Evolutionary conservation across 2,113 vertebrate genomes (phyloP).

Genomic region (Addax nasomaculatus): DNA sequence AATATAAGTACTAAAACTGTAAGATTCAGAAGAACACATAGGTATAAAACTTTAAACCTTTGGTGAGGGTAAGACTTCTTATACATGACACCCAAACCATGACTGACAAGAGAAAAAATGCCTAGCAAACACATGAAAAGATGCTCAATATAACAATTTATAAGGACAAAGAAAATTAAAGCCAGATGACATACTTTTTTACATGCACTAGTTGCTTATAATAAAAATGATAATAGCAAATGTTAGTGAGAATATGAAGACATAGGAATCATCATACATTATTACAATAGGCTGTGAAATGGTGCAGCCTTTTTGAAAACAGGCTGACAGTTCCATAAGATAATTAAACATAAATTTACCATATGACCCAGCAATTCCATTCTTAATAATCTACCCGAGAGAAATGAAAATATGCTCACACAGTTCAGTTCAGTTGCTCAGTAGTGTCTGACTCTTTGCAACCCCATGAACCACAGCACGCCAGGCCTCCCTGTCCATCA

Average conservation of each 20-base stretch:
- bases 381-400: neutral
- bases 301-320: too few species aligned
- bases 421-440: neutral
- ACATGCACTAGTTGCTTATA: neutral
- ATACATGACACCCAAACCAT: neutral
- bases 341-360: neutral
- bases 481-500: too few species aligned
- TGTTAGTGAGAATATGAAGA: neutral
- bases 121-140: neutral
- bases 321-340: neutral
- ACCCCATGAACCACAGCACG: accelerated
- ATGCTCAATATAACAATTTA: neutral
- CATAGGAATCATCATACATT: neutral
- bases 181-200: neutral
- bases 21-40: neutral
- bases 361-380: neutral
- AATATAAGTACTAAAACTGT: neutral
- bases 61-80: neutral
- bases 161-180: neutral
- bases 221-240: neutral
- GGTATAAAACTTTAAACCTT: neutral
- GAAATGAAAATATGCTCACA: neutral
- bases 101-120: neutral
- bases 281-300: neutral
- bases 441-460: too few species aligned